phyloP scores from a whole-genome alignment of 92 coral and sea anemone genomes.

The Epizoanthus illoricatus region DNA sequence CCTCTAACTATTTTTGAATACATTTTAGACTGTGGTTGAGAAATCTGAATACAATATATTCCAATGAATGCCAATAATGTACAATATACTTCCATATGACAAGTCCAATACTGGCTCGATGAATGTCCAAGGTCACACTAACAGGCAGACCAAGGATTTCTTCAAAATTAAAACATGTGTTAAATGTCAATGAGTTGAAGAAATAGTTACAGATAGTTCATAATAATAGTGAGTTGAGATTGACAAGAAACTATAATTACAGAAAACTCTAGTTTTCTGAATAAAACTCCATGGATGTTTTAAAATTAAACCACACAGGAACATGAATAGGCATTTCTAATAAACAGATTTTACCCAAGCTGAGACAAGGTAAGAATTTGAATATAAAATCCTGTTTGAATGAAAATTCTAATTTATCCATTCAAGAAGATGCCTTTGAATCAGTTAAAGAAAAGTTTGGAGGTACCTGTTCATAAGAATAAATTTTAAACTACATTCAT shows the following conservation, averaged over 20 bases:
- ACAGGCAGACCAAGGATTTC: neutral
- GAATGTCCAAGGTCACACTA: conserved; percentile 23
- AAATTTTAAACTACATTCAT: neutral
- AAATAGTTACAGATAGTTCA: neutral
- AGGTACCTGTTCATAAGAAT: neutral
- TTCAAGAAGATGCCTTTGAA: neutral
- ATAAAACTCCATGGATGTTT: neutral
- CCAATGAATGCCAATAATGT: neutral
- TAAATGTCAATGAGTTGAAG: neutral
- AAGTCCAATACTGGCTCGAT: neutral
- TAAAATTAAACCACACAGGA: neutral
- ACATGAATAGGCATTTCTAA: conserved; percentile 1
- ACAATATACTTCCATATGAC: neutral
- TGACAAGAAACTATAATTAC: neutral
- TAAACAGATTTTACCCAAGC: neutral
- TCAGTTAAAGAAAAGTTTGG: neutral
- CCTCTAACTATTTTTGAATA: neutral
- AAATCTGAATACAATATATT: neutral
- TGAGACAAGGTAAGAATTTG: neutral
- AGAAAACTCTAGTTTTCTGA: neutral
- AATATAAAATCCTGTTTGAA: neutral
- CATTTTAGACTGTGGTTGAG: neutral
- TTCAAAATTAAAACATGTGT: neutral
- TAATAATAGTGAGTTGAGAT: neutral
- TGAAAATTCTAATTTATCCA: neutral